Percentiles rank a stretch among this genome's conserved stretches.
Evolutionary conservation across 2,797 vertebrate species (phyloP).

Genomic region (Lithobates pipiens): DNA sequence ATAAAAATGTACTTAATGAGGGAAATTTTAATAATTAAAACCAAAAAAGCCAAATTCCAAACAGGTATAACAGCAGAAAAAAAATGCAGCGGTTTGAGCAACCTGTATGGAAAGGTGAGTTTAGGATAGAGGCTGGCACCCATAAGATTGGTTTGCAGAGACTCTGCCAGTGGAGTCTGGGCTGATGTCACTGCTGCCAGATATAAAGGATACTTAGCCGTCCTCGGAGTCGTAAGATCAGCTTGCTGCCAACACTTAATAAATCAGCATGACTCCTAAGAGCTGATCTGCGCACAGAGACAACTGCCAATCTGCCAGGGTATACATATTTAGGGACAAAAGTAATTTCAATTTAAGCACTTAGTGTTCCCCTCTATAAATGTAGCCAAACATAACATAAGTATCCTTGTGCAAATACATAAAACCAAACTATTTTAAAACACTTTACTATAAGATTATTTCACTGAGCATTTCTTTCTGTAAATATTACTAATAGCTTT

Average conservation of each 20-base stretch:
- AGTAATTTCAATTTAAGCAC: no score
- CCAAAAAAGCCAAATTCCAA: no score
- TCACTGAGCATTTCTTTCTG: no score
- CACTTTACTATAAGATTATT: no score
- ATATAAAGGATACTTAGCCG: slow-evolving; percentile 36
- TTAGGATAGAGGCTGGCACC: slow-evolving; percentile 35
- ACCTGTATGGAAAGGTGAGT: slow-evolving; percentile 5
- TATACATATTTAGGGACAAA: background rate
- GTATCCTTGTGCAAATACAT: no score
- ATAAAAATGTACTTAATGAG: no score
- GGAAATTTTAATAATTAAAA: no score
- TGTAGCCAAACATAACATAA: no score
- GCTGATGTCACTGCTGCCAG: slow-evolving; percentile 26
- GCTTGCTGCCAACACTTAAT: slow-evolving; percentile 55
- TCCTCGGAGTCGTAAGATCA: slow-evolving; percentile 48
- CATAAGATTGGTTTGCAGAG: background rate
- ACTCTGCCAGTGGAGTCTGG: slow-evolving; percentile 14
- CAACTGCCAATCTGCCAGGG: slow-evolving; percentile 30
- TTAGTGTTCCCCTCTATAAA: no score
- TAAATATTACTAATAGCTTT: no score
- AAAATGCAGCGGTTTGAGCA: background rate
- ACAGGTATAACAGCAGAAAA: no score
- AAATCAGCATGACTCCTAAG: slow-evolving; percentile 49
- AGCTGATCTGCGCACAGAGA: slow-evolving; percentile 11
- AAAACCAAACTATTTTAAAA: no score